Evolutionary conservation across 2,888 invertebrate species (phyloP).

Genomic region (Ectemnius continuus): DNA sequence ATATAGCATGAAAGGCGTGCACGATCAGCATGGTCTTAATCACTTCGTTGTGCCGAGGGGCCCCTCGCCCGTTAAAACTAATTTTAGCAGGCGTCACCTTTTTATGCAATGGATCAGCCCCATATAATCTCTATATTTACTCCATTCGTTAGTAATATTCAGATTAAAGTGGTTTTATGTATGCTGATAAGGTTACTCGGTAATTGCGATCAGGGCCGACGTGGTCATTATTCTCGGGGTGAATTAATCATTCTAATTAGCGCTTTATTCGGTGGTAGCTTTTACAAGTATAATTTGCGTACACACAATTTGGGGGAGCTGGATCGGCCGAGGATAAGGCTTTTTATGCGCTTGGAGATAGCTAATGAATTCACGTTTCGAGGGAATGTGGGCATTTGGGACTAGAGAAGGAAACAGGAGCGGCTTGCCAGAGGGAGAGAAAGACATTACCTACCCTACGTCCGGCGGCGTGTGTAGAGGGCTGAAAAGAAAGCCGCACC

Average conservation of each 20-base stretch:
- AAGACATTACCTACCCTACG: constrained; percentile 60
- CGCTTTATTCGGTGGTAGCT: constrained; percentile 20
- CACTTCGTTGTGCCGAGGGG: background rate
- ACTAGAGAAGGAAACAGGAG: constrained; percentile 21
- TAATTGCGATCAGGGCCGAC: background rate
- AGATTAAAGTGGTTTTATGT: too few species aligned
- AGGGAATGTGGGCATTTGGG: constrained; percentile 16
- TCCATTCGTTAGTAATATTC: too few species aligned
- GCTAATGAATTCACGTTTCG: constrained; percentile 47
- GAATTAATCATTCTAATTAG: constrained; percentile 36
- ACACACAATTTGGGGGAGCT: constrained; percentile 18
- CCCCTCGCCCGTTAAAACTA: background rate
- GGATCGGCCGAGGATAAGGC: constrained; percentile 34
- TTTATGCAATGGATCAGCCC: too few species aligned
- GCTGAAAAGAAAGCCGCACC: constrained; percentile 51
- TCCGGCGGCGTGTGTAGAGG: constrained; percentile 39
- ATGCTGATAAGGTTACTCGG: background rate
- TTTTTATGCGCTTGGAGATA: constrained; percentile 23
- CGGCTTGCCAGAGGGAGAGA: constrained; percentile 38
- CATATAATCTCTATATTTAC: too few species aligned
- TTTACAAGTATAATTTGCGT: constrained; percentile 37
- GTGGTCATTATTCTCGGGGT: constrained; percentile 12
- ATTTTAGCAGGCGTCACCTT: too few species aligned
- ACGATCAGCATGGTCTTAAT: background rate
- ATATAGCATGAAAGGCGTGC: background rate